Evolutionary conservation across 2,797 vertebrate genomes (phyloP).

Genomic region (Alectoris magna): DNA sequence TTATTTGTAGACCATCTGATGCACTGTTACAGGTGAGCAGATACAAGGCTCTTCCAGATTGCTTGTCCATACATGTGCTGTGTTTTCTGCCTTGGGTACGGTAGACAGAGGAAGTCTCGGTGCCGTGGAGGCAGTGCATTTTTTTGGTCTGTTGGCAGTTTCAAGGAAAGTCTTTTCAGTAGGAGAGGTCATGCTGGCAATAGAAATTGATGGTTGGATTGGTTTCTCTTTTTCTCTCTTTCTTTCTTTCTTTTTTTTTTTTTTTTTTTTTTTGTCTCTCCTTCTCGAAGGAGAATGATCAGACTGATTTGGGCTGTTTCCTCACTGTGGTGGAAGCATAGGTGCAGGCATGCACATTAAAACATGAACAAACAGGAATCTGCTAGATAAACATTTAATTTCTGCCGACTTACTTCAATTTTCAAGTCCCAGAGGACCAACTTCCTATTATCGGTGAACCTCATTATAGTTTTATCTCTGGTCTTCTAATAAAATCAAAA

Average conservation of each 20-base stretch:
- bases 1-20: not conserved
- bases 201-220: not conserved
- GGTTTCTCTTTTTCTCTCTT: too few relatives aligned
- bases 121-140: not conserved
- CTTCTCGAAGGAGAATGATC: not conserved
- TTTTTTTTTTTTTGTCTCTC: not conserved
- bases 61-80: not conserved
- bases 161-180: not conserved
- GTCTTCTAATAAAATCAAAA: slow-evolving; percentile 66
- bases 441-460: slow-evolving; percentile 32
- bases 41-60: not conserved
- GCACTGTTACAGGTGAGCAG: not conserved
- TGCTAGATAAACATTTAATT: slow-evolving; percentile 71
- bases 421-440: slow-evolving; percentile 32
- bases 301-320: not conserved
- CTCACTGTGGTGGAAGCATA: slow-evolving; percentile 20
- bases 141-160: not conserved
- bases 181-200: not conserved
- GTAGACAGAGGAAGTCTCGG: not conserved
- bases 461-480: slow-evolving; percentile 56
- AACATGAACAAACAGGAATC: slow-evolving; percentile 36
- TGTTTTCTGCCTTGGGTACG: not conserved
- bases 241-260: not conserved
- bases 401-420: slow-evolving; percentile 41
- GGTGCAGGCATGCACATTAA: slow-evolving; percentile 10